Evolutionary conservation across 2,797 vertebrate species (phyloP), one percentile per base, ranked within the genome.

Genomic region (Myotis pilosus): DNA sequence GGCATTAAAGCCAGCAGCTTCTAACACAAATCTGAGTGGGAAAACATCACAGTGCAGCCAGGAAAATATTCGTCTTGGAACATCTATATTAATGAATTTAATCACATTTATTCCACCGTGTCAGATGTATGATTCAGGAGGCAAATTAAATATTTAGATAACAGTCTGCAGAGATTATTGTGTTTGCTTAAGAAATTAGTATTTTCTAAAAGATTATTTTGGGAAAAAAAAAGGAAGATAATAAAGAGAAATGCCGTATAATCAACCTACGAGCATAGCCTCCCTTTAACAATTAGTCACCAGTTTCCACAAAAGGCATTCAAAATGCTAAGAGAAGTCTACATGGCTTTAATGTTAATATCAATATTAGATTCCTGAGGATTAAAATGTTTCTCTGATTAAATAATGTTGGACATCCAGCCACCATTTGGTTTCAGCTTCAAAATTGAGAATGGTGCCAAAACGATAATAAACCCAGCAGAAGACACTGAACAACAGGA

Each of bases 81-180:
- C 49, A 95, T 92, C 94, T 96, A 64, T 92, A 95, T 94, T 96
- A 97, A 94, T 96, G 38, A 96, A 96, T 41, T 76, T 84, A 79
- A 96, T 97, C 95, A 94, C 53, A 80, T 53, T 94, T 92, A 92
- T 85, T 87, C 80, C 8, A 86, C 57, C 49, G 64, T 90, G 80
- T 97, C 71, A 71, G 60, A 91, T 88, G 38, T 25, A 88, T 80
- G 71, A 95, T 83, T 90, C 66, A 83, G 79, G 84, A 93, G 60
- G 69, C 33, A 96, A 97, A 96, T 94, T 92, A 94, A 97, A 95
- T 92, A 96, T 93, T 92, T 95, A 69, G 57, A 80, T 95, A 97
- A 96, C 62, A 87, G 64, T 84, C 83, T 96, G 28, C 76, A 38
- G 72, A 94, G 85, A 89, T 96, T 68, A 88, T n/a, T 81, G 13